These are phyloP conservation scores for Conops quadrifasciatus DNA, from an alignment of 2,888 invertebrate genomes.

Conservation along the genomic window DNA sequence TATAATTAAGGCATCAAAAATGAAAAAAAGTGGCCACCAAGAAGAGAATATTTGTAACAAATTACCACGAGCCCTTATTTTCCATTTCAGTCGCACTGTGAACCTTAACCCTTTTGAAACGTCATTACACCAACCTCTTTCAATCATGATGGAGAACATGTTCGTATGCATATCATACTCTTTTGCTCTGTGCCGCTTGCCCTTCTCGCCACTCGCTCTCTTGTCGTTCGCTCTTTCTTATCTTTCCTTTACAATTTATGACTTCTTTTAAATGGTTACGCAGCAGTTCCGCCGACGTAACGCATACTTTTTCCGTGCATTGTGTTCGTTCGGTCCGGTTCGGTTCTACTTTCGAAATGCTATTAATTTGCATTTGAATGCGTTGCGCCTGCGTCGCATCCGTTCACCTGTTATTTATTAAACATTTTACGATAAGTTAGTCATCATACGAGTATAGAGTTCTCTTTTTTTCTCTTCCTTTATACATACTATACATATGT, in stretches of 20 bases:
- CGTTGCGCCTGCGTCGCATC: slow-evolving; percentile 15
- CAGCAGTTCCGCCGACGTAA: background rate
- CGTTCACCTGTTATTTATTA: slow-evolving; percentile 18
- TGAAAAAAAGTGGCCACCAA: background rate
- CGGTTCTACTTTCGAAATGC: background rate
- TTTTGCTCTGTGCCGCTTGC: background rate
- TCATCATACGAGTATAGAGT: too few species aligned
- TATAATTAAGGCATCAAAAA: slow-evolving; percentile 30
- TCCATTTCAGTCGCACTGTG: background rate
- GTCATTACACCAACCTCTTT: background rate
- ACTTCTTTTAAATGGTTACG: slow-evolving; percentile 21
- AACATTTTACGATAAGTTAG: too few species aligned
- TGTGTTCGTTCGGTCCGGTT: too few species aligned
- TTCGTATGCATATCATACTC: too few species aligned
- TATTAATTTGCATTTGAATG: slow-evolving; percentile 34
- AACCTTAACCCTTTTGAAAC: background rate
- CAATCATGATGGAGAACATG: background rate
- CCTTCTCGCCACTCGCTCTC: background rate
- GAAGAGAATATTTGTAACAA: background rate
- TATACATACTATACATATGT: too few species aligned
- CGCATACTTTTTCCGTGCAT: background rate
- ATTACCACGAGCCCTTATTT: background rate
- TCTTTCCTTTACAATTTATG: slow-evolving; percentile 25
- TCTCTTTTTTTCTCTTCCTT: background rate
- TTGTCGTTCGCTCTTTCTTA: background rate